phyloP scores from a whole-genome alignment of 1,140 invertebrate species.

The Thrips palmi region DNA sequence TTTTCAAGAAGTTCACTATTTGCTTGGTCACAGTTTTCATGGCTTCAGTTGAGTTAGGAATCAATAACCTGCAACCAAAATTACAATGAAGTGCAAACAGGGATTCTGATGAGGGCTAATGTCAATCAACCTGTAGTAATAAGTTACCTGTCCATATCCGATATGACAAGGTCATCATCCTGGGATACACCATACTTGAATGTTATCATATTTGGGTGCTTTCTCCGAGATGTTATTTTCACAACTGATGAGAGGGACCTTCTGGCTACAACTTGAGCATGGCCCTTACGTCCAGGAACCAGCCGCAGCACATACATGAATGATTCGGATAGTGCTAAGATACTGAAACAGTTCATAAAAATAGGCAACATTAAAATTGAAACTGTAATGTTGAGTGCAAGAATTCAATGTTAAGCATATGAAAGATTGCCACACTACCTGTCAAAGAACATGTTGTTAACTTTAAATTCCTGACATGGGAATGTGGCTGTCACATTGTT shows the following conservation, averaged over 20 bases:
- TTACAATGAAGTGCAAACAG: too few species aligned
- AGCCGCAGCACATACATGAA: constrained; percentile 78
- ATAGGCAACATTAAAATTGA: background rate
- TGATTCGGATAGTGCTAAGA: constrained; percentile 71
- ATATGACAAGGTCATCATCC: constrained; percentile 51
- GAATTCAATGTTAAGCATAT: constrained; percentile 6
- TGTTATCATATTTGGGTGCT: constrained; percentile 83
- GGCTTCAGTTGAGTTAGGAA: too few species aligned
- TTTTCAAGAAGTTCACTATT: too few species aligned
- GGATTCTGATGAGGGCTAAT: too few species aligned
- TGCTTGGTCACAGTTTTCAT: too few species aligned
- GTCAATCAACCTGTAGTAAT: too few species aligned
- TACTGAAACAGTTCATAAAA: constrained; percentile 28
- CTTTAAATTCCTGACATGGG: constrained; percentile 77
- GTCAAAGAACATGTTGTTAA: constrained; percentile 69
- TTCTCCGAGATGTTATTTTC: constrained; percentile 89
- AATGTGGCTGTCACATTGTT: constrained; percentile 70
- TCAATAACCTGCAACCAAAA: too few species aligned
- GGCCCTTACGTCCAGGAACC: constrained; percentile 47
- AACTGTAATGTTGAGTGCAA: background rate
- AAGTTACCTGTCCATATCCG: constrained; percentile 59
- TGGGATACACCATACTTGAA: constrained; percentile 77
- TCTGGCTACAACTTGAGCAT: constrained; percentile 66
- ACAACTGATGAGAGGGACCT: constrained; percentile 76
- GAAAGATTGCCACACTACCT: constrained; percentile 26